A percentile compares a stretch with the other conserved stretches of the same genome.
Evolutionary conservation across 2,113 vertebrate genomes (phyloP).

Genomic region (Turnix velox): DNA sequence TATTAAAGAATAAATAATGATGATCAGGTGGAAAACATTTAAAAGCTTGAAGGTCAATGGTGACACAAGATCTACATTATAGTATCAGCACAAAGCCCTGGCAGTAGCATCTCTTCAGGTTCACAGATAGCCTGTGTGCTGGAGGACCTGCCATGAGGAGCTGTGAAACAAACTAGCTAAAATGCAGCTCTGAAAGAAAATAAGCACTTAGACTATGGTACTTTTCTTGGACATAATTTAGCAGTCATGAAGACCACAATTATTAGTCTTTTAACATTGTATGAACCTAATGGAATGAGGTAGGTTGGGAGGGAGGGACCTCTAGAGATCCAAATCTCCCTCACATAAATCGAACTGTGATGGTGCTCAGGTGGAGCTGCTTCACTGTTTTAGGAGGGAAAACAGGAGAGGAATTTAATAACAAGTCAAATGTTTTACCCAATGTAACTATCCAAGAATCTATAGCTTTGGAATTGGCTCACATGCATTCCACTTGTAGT

Average conservation of each 20-base stretch:
- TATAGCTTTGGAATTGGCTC: background rate
- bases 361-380: background rate
- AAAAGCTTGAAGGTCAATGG: background rate
- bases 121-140: background rate
- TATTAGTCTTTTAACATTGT: background rate
- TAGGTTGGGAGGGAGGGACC: background rate
- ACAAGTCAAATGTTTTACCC: background rate
- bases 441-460: background rate
- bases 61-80: background rate
- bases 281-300: background rate
- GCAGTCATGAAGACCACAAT: background rate
- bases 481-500: accelerated
- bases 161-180: background rate
- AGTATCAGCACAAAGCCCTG: background rate
- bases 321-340: background rate
- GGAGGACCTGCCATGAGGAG: background rate
- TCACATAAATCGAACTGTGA: background rate
- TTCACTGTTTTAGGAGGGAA: background rate
- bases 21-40: background rate
- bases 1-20: background rate
- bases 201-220: background rate
- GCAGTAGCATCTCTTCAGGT: background rate
- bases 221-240: background rate
- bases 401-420: background rate
- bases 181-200: background rate